Evolutionary conservation across 2,888 invertebrate species (phyloP).

Genomic region (Macrosiphum euphorbiae): DNA sequence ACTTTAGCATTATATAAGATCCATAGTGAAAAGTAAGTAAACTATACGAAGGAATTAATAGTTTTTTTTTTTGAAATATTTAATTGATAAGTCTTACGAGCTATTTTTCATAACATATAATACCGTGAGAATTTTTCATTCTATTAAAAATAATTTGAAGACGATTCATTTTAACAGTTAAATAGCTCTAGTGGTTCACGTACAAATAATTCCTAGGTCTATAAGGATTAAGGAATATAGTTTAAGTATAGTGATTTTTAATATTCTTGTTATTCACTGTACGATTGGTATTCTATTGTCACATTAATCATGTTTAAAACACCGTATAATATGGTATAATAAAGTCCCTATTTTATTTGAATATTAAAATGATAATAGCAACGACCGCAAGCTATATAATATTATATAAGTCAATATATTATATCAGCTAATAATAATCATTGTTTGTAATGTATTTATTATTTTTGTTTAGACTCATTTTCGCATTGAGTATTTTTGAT

Average conservation of each 20-base stretch:
- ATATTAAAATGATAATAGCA: neutral
- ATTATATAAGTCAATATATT: too few species aligned
- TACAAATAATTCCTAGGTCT: neutral
- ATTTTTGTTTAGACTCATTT: neutral
- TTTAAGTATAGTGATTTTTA: neutral
- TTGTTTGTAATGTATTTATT: neutral
- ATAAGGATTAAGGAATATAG: neutral
- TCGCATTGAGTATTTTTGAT: neutral
- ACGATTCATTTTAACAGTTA: neutral
- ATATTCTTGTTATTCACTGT: neutral
- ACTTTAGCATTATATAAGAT: neutral
- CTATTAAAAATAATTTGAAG: neutral
- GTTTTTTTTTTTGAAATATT: neutral
- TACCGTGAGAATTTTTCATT: neutral
- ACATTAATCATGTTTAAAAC: neutral
- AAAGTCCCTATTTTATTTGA: neutral
- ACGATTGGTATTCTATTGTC: neutral
- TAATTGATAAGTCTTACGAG: neutral
- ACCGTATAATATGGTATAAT: neutral
- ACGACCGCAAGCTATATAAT: neutral
- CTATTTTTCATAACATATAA: neutral
- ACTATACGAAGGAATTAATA: neutral
- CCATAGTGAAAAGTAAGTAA: neutral
- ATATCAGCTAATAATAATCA: neutral
- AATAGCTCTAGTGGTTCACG: too few species aligned